Evolutionary conservation across 2,113 vertebrate species (phyloP).

Genomic region (Perca schrenkii): DNA sequence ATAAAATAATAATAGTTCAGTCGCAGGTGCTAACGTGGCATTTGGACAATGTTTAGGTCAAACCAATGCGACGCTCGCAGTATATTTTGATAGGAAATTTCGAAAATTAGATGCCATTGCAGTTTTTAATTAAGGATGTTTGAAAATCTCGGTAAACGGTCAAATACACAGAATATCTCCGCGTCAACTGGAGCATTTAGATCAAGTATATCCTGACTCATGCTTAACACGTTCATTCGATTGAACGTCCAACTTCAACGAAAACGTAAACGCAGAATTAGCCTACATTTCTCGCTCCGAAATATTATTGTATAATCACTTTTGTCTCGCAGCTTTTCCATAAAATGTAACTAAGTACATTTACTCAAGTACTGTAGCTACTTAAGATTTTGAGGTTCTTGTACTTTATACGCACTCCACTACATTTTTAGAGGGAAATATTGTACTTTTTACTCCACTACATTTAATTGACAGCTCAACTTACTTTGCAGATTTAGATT

Average conservation of each 20-base stretch:
- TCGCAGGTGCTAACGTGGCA: background rate
- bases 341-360: too few relatives aligned
- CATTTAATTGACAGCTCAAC: too few relatives aligned
- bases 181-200: background rate
- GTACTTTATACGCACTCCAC: too few relatives aligned
- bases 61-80: background rate
- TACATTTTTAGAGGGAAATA: too few relatives aligned
- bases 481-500: too few relatives aligned
- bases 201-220: background rate
- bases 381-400: too few relatives aligned
- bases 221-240: background rate
- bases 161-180: background rate
- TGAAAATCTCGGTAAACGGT: too few relatives aligned
- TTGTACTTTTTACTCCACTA: too few relatives aligned
- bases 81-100: fast-evolving
- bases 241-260: background rate
- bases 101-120: background rate
- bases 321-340: too few relatives aligned
- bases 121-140: background rate
- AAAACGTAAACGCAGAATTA: background rate
- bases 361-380: too few relatives aligned
- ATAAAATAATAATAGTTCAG: background rate
- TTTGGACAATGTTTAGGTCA: background rate
- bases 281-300: fast-evolving
- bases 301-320: background rate